These are phyloP conservation scores for Pipa parva DNA, from an alignment of 2,113 vertebrate genomes.

Conservation along the genomic window DNA sequence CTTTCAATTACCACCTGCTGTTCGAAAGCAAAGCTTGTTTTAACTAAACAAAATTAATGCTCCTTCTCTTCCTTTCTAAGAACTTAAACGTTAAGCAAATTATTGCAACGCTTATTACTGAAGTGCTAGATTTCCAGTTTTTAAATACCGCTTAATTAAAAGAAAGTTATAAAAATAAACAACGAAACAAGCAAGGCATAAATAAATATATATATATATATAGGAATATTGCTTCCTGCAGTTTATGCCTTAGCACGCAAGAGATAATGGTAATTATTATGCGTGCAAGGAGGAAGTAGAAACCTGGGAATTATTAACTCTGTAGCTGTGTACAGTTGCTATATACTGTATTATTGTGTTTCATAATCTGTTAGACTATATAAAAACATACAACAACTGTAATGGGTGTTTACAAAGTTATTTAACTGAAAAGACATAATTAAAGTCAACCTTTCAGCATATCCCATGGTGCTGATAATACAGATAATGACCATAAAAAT, in stretches of 20 bases:
- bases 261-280: constrained; percentile 73
- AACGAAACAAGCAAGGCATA: constrained; percentile 55
- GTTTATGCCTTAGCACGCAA: constrained; percentile 66
- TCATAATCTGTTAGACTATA: no score
- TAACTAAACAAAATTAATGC: constrained; percentile 86
- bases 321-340: not conserved
- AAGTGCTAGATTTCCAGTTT: constrained; percentile 72
- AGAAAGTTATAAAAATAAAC: constrained; percentile 74
- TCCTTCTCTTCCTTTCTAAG: constrained; percentile 76
- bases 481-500: no score
- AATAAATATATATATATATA: no score
- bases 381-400: no score
- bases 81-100: constrained; percentile 84
- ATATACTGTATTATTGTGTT: not conserved
- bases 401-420: no score
- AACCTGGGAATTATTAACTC: constrained; percentile 61
- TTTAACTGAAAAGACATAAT: no score
- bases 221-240: constrained; percentile 81
- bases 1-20: constrained; percentile 99
- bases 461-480: no score
- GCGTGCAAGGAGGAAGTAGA: constrained; percentile 53
- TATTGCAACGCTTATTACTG: constrained; percentile 78
- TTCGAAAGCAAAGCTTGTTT: constrained; percentile 92
- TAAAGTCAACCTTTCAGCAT: no score
- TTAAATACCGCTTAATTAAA: constrained; percentile 88